Conservation (phyloP, 2,113 vertebrate species). For the Alexandromys fortis region DNA sequence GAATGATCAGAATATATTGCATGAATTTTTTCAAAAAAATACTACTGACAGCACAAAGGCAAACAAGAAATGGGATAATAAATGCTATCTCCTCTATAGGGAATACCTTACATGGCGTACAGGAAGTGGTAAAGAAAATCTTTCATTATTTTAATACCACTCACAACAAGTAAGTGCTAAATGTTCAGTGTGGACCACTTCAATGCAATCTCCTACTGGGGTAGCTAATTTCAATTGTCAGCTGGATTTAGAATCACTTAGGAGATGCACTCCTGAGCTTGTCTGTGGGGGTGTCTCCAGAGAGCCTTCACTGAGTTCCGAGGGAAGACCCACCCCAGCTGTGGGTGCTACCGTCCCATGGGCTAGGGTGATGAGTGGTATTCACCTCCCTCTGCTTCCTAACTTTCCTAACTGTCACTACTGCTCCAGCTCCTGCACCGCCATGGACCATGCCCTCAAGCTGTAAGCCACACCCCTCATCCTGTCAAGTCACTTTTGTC, state of each 20-base stretch:
- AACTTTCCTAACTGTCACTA: background rate
- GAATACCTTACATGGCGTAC: background rate
- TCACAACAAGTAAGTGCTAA: constrained; percentile 35
- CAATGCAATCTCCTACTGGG: background rate
- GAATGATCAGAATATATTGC: background rate
- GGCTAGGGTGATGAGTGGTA: background rate
- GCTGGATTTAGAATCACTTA: background rate
- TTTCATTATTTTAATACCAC: constrained; percentile 16
- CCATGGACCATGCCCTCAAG: background rate
- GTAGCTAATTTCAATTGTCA: background rate
- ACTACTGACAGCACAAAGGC: background rate
- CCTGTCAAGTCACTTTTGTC: background rate
- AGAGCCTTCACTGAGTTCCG: background rate
- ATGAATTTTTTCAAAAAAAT: background rate
- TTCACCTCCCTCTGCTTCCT: background rate
- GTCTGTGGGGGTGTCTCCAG: background rate
- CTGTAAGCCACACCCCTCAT: background rate
- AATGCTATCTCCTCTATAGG: background rate
- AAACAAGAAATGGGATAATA: background rate
- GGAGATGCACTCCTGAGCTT: background rate
- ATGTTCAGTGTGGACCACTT: background rate
- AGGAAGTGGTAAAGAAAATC: background rate
- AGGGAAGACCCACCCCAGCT: background rate
- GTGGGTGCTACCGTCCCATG: background rate
- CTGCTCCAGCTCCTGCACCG: background rate